Evolutionary conservation across 2,888 invertebrate genomes (phyloP).

Genomic region (Drosophila melanosoma): DNA sequence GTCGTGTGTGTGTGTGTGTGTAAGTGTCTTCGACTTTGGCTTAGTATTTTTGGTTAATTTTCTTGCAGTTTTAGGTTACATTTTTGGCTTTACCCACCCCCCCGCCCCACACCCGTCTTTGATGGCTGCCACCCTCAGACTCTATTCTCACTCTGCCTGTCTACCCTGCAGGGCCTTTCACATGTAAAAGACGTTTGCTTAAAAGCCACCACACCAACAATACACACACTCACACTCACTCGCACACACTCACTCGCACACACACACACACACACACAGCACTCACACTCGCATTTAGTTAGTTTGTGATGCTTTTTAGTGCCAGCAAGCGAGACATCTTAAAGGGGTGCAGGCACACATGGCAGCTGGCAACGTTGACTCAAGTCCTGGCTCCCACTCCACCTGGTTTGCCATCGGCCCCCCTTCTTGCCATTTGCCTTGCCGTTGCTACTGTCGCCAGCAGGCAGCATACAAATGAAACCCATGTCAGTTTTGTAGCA

Average conservation of each 20-base stretch:
- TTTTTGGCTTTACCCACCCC: slow-evolving; percentile 71
- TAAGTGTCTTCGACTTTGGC: slow-evolving; percentile 77
- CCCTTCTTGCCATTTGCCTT: background rate
- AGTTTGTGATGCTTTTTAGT: slow-evolving; percentile 79
- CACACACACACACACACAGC: slow-evolving; percentile 6
- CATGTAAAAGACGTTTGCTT: slow-evolving; percentile 81
- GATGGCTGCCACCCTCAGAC: slow-evolving; percentile 50
- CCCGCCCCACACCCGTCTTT: slow-evolving; percentile 33
- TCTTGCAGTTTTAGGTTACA: slow-evolving; percentile 82
- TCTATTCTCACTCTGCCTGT: slow-evolving; percentile 26
- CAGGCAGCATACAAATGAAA: slow-evolving; percentile 79
- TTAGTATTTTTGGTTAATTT: slow-evolving; percentile 82
- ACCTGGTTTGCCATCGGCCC: background rate
- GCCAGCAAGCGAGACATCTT: slow-evolving; percentile 60
- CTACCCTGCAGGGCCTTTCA: slow-evolving; percentile 71
- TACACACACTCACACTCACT: slow-evolving; percentile 21
- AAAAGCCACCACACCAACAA: slow-evolving; percentile 75
- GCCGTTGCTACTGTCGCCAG: slow-evolving; percentile 64
- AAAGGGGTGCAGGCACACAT: slow-evolving; percentile 68
- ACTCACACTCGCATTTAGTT: slow-evolving; percentile 65
- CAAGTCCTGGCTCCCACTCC: slow-evolving; percentile 14
- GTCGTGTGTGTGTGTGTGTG: slow-evolving; percentile 26
- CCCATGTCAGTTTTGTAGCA: slow-evolving; percentile 77
- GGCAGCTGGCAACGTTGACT: slow-evolving; percentile 31
- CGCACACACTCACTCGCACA: slow-evolving; percentile 8